Percentiles rank a stretch among this genome's conserved stretches.
These are phyloP conservation scores for Agrenia bidenticulata DNA, from an alignment of 2,888 invertebrate genomes.

Conservation along the genomic window DNA sequence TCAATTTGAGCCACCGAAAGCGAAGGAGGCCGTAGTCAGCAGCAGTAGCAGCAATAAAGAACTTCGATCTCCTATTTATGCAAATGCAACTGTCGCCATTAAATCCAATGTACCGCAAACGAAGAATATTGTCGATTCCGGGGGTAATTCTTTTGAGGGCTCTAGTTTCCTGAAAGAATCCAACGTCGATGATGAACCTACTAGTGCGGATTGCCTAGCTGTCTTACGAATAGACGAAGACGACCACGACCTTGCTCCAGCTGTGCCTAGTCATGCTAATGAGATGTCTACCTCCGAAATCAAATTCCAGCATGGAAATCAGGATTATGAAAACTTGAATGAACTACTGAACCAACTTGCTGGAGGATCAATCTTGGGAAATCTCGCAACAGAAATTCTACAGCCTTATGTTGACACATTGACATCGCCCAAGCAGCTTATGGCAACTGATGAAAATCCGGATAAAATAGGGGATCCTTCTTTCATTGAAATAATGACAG, in stretches of 20 bases:
- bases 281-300: not conserved
- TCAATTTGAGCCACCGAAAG: not conserved
- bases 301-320: not conserved
- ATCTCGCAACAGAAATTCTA: not conserved
- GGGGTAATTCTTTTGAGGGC: no score
- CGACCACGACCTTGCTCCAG: not conserved
- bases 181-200: not conserved
- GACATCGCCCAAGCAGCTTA: no score
- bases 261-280: not conserved
- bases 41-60: not conserved
- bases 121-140: not conserved
- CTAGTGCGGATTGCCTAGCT: not conserved
- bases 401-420: not conserved
- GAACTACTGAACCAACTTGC: slow-evolving; percentile 10
- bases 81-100: slow-evolving; percentile 5
- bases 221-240: not conserved
- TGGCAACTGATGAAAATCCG: no score
- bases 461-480: no score
- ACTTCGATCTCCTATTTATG: slow-evolving; percentile 16
- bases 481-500: no score
- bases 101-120: not conserved
- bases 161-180: no score
- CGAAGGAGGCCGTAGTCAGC: not conserved
- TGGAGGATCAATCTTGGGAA: not conserved
- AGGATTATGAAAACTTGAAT: slow-evolving; percentile 14